Percentiles rank a stretch among this genome's conserved stretches.
Evolutionary conservation across 1,140 invertebrate genomes (phyloP).

Genomic region (Myzus persicae): DNA sequence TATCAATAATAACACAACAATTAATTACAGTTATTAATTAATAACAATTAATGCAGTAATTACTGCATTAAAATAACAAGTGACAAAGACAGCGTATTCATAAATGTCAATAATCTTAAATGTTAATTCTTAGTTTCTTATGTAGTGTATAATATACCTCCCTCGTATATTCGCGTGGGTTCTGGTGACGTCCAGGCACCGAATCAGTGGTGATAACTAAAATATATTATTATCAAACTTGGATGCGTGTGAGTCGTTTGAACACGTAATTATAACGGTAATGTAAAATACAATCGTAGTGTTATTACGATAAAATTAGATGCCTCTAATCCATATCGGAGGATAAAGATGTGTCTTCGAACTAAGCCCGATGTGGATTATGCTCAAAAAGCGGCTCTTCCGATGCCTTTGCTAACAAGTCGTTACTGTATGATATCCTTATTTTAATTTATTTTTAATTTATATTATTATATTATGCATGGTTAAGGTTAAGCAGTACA

Average conservation of each 20-base stretch:
- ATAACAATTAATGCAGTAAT: no score
- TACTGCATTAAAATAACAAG: neutral
- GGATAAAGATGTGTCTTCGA: neutral
- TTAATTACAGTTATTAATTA: no score
- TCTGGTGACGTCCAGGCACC: no score
- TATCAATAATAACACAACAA: neutral
- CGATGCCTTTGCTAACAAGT: neutral
- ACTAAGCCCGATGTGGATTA: slow-evolving; percentile 25
- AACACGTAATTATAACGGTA: neutral
- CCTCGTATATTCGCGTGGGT: no score
- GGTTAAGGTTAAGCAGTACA: neutral
- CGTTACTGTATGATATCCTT: neutral
- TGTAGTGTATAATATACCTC: no score
- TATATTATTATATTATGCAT: neutral
- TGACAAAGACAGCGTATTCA: neutral
- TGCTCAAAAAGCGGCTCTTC: neutral
- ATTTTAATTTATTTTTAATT: neutral
- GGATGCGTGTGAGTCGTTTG: no score
- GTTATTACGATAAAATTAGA: neutral
- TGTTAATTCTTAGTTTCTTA: no score
- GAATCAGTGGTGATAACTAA: no score
- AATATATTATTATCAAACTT: no score
- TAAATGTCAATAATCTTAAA: neutral
- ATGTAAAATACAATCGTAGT: neutral
- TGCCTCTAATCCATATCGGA: slow-evolving; percentile 2